phyloP scores from a whole-genome alignment of 1,140 invertebrate genomes.

The Triops longicaudatus region DNA sequence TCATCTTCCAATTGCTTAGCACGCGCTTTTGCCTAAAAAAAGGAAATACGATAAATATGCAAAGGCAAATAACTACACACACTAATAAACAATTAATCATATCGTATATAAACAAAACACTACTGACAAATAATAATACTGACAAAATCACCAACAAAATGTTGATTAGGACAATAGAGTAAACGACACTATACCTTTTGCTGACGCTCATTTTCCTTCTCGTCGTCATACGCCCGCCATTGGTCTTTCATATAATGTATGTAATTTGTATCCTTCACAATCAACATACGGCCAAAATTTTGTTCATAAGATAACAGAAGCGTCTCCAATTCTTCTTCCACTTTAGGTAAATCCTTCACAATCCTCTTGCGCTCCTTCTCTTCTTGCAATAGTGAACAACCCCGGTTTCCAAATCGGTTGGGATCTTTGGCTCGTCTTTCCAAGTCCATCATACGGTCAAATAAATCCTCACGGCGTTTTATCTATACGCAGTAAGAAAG shows the following conservation, averaged over 20 bases:
- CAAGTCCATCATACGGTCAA: slow-evolving; percentile 57
- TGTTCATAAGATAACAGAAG: slow-evolving; percentile 38
- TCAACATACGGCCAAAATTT: slow-evolving; percentile 36
- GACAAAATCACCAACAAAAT: too few species aligned
- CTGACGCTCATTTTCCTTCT: slow-evolving; percentile 41
- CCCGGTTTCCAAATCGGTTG: slow-evolving; percentile 70
- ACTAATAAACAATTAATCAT: too few species aligned
- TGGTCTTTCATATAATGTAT: slow-evolving; percentile 38
- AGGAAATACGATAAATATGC: slow-evolving; percentile 21
- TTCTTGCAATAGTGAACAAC: slow-evolving; percentile 68
- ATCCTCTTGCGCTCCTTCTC: slow-evolving; percentile 71
- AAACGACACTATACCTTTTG: slow-evolving; percentile 40
- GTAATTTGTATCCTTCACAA: slow-evolving; percentile 38
- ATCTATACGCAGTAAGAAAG: slow-evolving; percentile 50
- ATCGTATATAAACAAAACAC: too few species aligned
- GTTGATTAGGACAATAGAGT: too few species aligned
- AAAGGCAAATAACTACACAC: not conserved
- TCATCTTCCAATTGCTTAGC: slow-evolving; percentile 20
- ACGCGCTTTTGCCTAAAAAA: slow-evolving; percentile 20
- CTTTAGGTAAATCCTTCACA: slow-evolving; percentile 47
- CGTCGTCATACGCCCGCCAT: slow-evolving; percentile 37
- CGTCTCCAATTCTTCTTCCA: slow-evolving; percentile 41
- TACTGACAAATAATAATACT: too few species aligned
- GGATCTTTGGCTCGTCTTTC: slow-evolving; percentile 62
- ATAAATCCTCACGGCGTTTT: slow-evolving; percentile 51